phyloP scores from a whole-genome alignment of 2,888 invertebrate genomes.

The Chirona hameri region DNA sequence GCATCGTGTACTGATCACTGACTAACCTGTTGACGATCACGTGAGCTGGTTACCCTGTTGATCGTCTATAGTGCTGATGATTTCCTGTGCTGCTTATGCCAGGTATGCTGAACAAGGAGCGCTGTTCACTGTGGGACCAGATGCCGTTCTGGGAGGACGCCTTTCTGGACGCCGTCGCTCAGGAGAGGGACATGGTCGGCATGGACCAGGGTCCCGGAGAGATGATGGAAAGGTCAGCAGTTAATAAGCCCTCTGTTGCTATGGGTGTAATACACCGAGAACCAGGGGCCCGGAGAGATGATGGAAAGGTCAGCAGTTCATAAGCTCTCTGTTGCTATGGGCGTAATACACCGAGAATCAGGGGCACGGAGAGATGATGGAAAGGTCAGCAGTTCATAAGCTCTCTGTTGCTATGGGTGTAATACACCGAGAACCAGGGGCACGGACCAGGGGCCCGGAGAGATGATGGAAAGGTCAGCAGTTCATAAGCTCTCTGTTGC shows the following conservation, averaged over 20 bases:
- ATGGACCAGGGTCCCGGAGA: conserved; percentile 99
- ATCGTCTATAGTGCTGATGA: too few relatives aligned
- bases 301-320: conserved; percentile 70
- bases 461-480: conserved; percentile 90
- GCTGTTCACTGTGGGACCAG: conserved; percentile 93
- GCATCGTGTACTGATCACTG: too few relatives aligned
- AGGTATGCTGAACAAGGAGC: conserved; percentile 64
- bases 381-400: conserved; percentile 55
- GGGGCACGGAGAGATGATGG: conserved; percentile 98
- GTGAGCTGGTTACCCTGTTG: too few relatives aligned
- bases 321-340: too few relatives aligned
- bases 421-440: conserved; percentile 55
- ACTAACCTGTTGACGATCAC: too few relatives aligned
- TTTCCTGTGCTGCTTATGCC: background rate
- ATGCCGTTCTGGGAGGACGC: conserved; percentile 99
- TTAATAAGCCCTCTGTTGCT: too few relatives aligned
- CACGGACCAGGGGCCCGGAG: conserved; percentile 98
- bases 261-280: too few relatives aligned
- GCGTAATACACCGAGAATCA: conserved; percentile 65
- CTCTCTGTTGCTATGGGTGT: too few relatives aligned
- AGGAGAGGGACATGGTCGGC: conserved; percentile 97
- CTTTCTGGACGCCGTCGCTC: conserved; percentile 93
- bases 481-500: too few relatives aligned
- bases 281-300: conserved; percentile 98
- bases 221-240: conserved; percentile 85